These are phyloP conservation scores for Ophioderma brevispina DNA, from an alignment of 35 echinoderm and acorn worm genomes.

Conservation along the genomic window DNA sequence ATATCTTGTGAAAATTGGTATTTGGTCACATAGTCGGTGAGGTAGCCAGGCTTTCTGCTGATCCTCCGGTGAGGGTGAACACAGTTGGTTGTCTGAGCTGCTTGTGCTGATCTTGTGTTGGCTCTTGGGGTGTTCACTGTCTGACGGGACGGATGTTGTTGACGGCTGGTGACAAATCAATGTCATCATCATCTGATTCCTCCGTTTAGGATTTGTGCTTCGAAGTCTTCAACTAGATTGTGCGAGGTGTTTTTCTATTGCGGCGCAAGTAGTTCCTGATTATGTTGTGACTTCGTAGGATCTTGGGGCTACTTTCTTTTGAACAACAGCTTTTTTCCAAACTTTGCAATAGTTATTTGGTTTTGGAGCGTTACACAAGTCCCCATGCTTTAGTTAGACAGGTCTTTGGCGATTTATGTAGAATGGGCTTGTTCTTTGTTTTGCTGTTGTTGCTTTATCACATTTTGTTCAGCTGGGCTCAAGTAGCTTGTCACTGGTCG, in stretches of 20 bases:
- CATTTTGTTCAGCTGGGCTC: not conserved
- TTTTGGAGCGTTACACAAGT: conserved; percentile 8
- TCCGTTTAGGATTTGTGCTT: not conserved
- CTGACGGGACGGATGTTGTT: no score
- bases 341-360: not conserved
- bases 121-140: no score
- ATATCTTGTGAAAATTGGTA: no score
- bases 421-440: no score
- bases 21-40: no score
- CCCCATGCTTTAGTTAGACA: conserved; percentile 20
- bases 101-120: no score
- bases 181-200: not conserved
- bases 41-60: no score
- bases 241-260: not conserved
- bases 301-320: not conserved
- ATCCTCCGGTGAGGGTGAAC: no score
- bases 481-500: not conserved
- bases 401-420: conserved; percentile 6
- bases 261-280: not conserved
- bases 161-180: not conserved
- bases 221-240: not conserved
- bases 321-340: not conserved
- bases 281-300: not conserved
- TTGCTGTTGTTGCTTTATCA: not conserved
- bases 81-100: no score